Conservation (phyloP, 1,140 invertebrate species). For the Sycophila sp. region DNA sequence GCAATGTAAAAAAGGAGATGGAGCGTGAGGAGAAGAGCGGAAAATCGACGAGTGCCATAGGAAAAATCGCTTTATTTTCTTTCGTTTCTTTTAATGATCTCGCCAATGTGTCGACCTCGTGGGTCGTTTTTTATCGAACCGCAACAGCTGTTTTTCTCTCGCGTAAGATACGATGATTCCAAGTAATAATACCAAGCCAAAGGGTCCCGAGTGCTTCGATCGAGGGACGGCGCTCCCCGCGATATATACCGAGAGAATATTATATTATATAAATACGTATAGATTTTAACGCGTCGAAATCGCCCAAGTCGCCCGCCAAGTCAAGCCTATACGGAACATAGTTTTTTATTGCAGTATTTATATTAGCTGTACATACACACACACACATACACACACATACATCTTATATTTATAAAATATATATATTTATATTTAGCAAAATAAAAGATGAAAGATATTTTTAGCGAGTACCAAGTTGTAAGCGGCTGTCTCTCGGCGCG, state of each 20-base stretch:
- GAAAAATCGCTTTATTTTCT: not conserved
- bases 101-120: conserved; percentile 44
- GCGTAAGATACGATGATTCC: conserved; percentile 44
- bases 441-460: conserved; percentile 49
- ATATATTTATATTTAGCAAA: conserved; percentile 40
- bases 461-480: conserved; percentile 38
- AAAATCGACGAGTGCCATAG: conserved; percentile 28
- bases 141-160: no score
- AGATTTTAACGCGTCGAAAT: conserved; percentile 21
- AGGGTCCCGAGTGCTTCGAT: conserved; percentile 29
- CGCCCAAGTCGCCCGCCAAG: conserved; percentile 45
- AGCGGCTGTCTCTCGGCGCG: conserved; percentile 32
- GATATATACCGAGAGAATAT: conserved; percentile 4
- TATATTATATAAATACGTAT: conserved; percentile 30
- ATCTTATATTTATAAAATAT: conserved; percentile 45
- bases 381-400: conserved; percentile 43
- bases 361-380: conserved; percentile 58
- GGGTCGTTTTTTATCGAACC: conserved; percentile 23
- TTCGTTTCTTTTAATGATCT: conserved; percentile 40
- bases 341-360: conserved; percentile 63
- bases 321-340: conserved; percentile 52
- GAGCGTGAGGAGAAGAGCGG: not conserved
- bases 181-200: conserved; percentile 35
- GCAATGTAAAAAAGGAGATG: not conserved
- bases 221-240: conserved; percentile 32